phyloP scores from a whole-genome alignment of 2,888 invertebrate genomes.

The Scelioninae gen. 1 region DNA sequence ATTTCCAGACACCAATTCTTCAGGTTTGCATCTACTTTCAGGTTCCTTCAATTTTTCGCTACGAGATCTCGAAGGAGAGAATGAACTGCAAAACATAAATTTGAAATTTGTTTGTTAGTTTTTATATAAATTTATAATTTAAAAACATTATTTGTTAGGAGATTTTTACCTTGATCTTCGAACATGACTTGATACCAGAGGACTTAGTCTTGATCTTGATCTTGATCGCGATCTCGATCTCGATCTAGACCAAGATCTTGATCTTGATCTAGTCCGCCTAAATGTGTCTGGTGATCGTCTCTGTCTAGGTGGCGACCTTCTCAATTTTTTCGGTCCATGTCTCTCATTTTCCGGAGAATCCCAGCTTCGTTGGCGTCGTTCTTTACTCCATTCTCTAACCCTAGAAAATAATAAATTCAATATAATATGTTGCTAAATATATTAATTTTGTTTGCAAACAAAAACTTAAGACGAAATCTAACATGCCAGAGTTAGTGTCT shows the following conservation, averaged over 20 bases:
- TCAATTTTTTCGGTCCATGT: conserved; percentile 70
- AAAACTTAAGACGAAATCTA: too few relatives aligned
- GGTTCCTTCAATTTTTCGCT: conserved; percentile 72
- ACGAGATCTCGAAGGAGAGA: conserved; percentile 72
- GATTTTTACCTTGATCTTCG: conserved; percentile 67
- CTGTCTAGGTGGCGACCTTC: conserved; percentile 68
- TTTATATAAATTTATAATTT: too few relatives aligned
- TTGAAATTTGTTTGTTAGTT: too few relatives aligned
- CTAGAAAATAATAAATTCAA: background rate
- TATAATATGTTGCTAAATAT: background rate
- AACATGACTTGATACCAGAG: conserved; percentile 29
- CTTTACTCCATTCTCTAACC: conserved; percentile 57
- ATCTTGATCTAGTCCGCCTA: conserved; percentile 80
- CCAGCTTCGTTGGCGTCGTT: conserved; percentile 77
- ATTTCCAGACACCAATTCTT: conserved; percentile 46
- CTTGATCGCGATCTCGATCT: conserved; percentile 83
- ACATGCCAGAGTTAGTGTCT: too few relatives aligned
- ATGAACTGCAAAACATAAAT: conserved; percentile 75
- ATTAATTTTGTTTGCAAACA: too few relatives aligned
- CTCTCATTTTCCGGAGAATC: conserved; percentile 76
- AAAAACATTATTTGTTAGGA: too few relatives aligned
- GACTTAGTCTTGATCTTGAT: conserved; percentile 59
- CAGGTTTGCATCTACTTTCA: conserved; percentile 70
- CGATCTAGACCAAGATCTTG: conserved; percentile 75
- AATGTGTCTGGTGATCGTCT: conserved; percentile 53